Conservation (phyloP, 2,797 vertebrate species). For the Lepilemur septentrionalis region DNA sequence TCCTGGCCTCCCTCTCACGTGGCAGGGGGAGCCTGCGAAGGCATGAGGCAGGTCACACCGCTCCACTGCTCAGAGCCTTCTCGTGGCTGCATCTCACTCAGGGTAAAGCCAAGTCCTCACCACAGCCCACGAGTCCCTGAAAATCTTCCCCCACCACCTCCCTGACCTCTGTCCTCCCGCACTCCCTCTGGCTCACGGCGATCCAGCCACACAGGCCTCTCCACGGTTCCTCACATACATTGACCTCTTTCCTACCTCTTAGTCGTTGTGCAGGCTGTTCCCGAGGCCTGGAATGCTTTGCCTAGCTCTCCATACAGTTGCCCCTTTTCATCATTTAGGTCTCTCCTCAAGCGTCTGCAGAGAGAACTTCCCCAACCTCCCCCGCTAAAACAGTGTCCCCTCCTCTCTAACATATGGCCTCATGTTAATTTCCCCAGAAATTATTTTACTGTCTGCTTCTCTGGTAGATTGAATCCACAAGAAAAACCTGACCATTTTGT, state of each 20-base stretch:
- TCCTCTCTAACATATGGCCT: background rate
- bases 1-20: background rate
- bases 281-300: background rate
- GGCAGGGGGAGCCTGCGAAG: background rate
- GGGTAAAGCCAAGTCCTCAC: background rate
- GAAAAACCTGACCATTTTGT: background rate
- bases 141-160: background rate
- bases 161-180: background rate
- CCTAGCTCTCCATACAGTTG: background rate
- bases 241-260: background rate
- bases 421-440: background rate
- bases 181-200: background rate
- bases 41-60: background rate
- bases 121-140: background rate
- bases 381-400: background rate
- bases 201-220: background rate
- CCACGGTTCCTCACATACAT: background rate
- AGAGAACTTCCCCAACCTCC: background rate
- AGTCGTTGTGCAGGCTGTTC: background rate
- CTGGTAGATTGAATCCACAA: background rate
- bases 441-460: background rate
- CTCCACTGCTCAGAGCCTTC: background rate
- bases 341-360: background rate
- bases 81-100: background rate
- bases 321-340: background rate